Evolutionary conservation across 1,140 invertebrate species (phyloP), one percentile per base, ranked within the genome.

Genomic region (Hestina assimilis): DNA sequence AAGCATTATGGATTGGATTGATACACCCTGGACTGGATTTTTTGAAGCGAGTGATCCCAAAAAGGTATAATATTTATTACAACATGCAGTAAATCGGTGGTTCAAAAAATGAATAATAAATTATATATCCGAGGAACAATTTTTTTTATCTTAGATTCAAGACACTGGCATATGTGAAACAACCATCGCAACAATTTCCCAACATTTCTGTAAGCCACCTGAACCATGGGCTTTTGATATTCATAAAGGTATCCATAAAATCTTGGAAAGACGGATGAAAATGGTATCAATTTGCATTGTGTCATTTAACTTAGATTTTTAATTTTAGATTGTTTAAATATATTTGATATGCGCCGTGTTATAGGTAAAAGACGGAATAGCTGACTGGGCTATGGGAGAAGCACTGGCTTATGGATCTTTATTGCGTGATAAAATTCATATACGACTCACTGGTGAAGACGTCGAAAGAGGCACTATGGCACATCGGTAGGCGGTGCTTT

Each of bases 381-480:
- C 93, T 1, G 96, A 98, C 83, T 98, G 96, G 96, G 93, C 95
- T 0, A 90, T 96, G 66, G 96, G 92, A 7, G 96, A 98, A 78
- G 92, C 94, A 2, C 82, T 97, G 23, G 96, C 96, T 1, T 96
- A 95, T 75, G 94, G 94, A n/a, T 94, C 94, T 72, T 68, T 94
- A 75, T 64, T 94, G 63, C 90, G 93, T 66, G 93, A 91, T 46
- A 87, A 89, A 1, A 83, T 90, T 38, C 90, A 90, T 54, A 90
- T 92, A 4, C 75, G 91, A 41, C 84, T 97, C 0, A 94, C 94
- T 61, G 96, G 96, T 1, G 93, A 98, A 78, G 96, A 98, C 78
- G 95, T 96, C 0, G 95, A 97, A 75, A 89, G 96, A 65, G 96
- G 96, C 23, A 97, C 96, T 8, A 97, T 97, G 89, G 90, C 90